Evolutionary conservation across 2,797 vertebrate genomes (phyloP), one percentile per base, ranked within the genome.

Genomic region (Chanos chanos): DNA sequence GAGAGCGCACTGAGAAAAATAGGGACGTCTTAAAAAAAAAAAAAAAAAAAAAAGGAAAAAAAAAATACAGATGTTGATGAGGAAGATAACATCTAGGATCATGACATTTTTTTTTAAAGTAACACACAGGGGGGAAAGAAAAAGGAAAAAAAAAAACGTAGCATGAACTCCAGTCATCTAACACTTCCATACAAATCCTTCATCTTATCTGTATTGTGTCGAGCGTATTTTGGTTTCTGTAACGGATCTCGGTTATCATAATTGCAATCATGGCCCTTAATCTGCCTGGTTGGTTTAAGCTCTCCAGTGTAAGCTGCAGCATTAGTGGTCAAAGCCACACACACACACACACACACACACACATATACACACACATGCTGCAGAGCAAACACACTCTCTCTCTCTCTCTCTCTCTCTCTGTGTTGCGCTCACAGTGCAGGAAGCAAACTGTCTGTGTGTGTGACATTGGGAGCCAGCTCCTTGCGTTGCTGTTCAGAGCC

Each of bases 211-310:
- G 56, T 64, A 74, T 83, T 71, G 61, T 55, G 30, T 27, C 61
- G 43, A 67, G 74, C 49, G 44, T 68, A 72, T 64, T 63, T 59
- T 70, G 21, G 45, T 71, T 71, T 40, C 54, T 60, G 64, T 80
- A 82, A 81, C 80, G 64, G 73, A 85, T 79, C 77, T 65, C 72
- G 56, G 76, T 82, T 61, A 83, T 84, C 82, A 55, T 84, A 84
- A 84, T 80, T 83, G 71, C 71, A 76, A 81, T 80, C 78, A 37
- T 55, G 57, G 58, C 43, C 72, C 65, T 37, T 82, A 68, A 81
- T 83, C 74, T 73, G 55, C 62, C 55, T 44, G 60, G 13, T 51
- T 54, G 65, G 45, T 78, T 74, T 73, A 74, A 74, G 59, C 52
- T 64, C 66, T 70, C 45, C 37, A 33, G 48, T 57, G 41, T 59